phyloP scores from a whole-genome alignment of 1,140 invertebrate genomes.

The Melipona quadrifasciata region DNA sequence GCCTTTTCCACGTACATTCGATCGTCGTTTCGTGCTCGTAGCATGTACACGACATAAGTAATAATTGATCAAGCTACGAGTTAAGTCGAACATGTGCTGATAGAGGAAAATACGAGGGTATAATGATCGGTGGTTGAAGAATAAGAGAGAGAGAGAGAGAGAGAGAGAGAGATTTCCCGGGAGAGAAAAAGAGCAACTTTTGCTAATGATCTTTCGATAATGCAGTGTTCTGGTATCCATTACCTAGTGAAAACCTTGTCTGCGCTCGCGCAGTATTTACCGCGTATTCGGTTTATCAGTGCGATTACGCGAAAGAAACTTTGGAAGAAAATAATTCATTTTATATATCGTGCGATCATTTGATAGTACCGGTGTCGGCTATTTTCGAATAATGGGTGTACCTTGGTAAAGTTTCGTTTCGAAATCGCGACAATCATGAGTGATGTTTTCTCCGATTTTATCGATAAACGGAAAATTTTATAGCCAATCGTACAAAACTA shows the following conservation, averaged over 20 bases:
- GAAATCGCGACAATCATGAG: background rate
- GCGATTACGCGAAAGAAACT: background rate
- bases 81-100: background rate
- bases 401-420: background rate
- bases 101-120: constrained; percentile 20
- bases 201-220: constrained; percentile 9
- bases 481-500: background rate
- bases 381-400: background rate
- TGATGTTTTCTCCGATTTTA: background rate
- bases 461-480: background rate
- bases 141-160: background rate
- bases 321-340: background rate
- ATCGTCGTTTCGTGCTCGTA: background rate
- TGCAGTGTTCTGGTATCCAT: constrained; percentile 14
- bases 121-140: background rate
- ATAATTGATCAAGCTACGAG: background rate
- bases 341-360: background rate
- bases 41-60: too few species aligned
- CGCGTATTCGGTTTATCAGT: constrained; percentile 12
- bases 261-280: constrained; percentile 46
- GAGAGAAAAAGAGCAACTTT: background rate
- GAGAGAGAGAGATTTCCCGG: background rate
- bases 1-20: background rate
- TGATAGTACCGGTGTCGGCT: background rate
- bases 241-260: constrained; percentile 35